phyloP scores from a whole-genome alignment of 2,113 vertebrate species.

The Corapipo altera region DNA sequence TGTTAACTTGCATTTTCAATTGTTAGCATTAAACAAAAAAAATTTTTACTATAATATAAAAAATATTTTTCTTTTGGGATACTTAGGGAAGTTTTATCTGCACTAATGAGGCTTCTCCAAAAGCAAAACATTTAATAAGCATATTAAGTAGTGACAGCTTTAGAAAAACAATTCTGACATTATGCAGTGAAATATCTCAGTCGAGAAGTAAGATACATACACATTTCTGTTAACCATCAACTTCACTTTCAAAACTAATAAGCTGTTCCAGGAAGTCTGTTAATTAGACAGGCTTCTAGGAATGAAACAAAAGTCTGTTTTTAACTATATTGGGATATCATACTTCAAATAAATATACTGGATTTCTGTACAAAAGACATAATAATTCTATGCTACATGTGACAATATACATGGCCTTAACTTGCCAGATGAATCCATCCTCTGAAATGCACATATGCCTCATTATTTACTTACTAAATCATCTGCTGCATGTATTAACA shows the following conservation, averaged over 20 bases:
- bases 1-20: neutral
- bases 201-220: neutral
- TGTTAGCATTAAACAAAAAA: neutral
- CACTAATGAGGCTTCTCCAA: neutral
- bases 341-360: neutral
- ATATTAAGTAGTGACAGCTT: neutral
- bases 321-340: neutral
- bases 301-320: neutral
- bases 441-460: neutral
- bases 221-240: neutral
- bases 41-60: neutral
- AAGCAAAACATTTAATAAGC: neutral
- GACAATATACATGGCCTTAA: neutral
- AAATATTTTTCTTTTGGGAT: neutral
- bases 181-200: constrained; percentile 17
- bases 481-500: neutral
- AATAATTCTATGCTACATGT: neutral
- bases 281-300: neutral
- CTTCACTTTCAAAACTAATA: neutral
- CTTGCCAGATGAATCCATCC: neutral
- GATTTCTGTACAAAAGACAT: neutral
- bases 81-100: neutral
- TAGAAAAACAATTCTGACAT: constrained; percentile 38
- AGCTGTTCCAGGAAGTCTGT: neutral
- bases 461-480: neutral